Evolutionary conservation across 2,888 invertebrate species (phyloP), one percentile per base, ranked within the genome.

Genomic region (Nudaria mundana): DNA sequence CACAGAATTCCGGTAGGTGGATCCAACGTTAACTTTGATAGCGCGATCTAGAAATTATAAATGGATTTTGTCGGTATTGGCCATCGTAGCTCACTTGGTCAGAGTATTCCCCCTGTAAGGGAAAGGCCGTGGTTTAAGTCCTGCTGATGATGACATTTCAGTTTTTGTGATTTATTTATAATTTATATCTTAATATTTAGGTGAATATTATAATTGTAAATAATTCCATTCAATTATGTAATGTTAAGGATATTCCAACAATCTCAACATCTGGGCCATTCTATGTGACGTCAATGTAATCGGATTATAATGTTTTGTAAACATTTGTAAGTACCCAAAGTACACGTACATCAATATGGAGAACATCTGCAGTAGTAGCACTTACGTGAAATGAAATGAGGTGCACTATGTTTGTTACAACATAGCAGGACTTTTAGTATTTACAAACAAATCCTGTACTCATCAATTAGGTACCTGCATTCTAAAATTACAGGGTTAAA

Each of bases 361-460:
- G 24, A 34, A 30, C 35, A 40, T 30, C 15, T 39, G 25, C 26
- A 18, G 3, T 10, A 30, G 6, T 23, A 28, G 33, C 44, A 51
- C 29, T 37, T 40, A 43, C 37, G 37, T 32, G 11, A 30, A 48
- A 5, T 18, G 18, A 5, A 18, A 18, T 36, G n/a, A 18, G 4
- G 5, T 18, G 18, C 18, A 5, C 3, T 5, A 5, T 18, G 4
- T 18, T 18, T 18, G 18, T 20, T 5, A 20, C 5, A 57, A 57
- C 49, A 60, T 20, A 38, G 16, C 4, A 38, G 33, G 30, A 37
- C 38, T 41, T 44, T 51, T 56, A 49, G 46, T 52, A 45, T 36
- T 26, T 12, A 40, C 54, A 61, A 57, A 54, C 48, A 52, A 14
- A 40, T 35, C 36, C 10, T 61, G 56, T 43, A 48, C 45, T 43